A percentile compares a stretch with the other conserved stretches of the same genome.
Conservation (phyloP, 2,113 vertebrate genomes). For the Lutjanus erythropterus region DNA sequence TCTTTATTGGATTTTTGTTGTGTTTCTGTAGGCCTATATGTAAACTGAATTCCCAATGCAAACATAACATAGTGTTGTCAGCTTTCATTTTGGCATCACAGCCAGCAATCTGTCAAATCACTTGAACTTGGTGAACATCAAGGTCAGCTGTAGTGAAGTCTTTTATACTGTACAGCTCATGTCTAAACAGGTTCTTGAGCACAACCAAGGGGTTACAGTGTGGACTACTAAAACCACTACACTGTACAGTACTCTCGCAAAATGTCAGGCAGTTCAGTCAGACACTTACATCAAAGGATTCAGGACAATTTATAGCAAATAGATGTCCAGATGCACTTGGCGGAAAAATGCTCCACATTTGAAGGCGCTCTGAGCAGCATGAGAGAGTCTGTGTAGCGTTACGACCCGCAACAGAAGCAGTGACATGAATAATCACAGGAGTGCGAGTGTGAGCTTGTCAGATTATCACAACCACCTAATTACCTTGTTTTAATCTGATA, state of each 20-base stretch:
- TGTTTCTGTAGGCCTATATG: neutral
- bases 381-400: neutral
- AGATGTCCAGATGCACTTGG: conserved; percentile 28
- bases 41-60: conserved; percentile 1
- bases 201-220: neutral
- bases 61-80: neutral
- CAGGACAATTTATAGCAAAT: conserved; percentile 32
- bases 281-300: conserved; percentile 39
- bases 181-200: neutral
- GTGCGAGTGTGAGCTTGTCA: conserved; percentile 33
- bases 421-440: conserved; percentile 46
- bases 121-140: conserved; percentile 6
- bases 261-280: conserved; percentile 42
- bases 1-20: conserved; percentile 4
- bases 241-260: conserved; percentile 1
- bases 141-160: conserved; percentile 1
- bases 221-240: neutral
- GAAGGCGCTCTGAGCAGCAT: conserved; percentile 10
- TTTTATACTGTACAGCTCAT: neutral
- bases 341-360: conserved; percentile 18
- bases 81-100: neutral
- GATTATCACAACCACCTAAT: conserved; percentile 52
- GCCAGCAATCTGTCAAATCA: conserved; percentile 1
- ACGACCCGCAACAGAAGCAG: conserved; percentile 14
- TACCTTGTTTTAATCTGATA: conserved; percentile 53